Base-by-base conservation (phyloP, 2,797 vertebrate species). In the Eulemur coronatus region DNA sequence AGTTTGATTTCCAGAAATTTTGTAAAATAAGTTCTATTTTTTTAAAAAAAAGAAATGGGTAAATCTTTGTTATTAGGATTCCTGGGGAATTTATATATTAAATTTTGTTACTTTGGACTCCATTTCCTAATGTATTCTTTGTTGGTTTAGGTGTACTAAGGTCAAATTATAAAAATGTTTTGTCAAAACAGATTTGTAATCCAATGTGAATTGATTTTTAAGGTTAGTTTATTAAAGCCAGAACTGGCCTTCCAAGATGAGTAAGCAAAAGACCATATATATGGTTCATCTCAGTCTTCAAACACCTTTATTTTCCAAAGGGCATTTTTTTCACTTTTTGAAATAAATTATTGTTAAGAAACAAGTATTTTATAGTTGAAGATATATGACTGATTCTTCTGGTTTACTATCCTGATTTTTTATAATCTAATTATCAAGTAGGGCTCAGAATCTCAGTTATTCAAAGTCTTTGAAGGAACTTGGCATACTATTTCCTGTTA, bases 161-260 rank as follows among this genome's bases (percentile, higher is more conserved):
- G 22, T 65, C 69, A 48, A 55, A 38, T 67, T 48, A 57, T 22
- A 87, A 48, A 26, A 26, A 52, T 86, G 33, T 85, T 59, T 73
- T 73, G 38, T 75, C 46, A 87, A 82, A 57, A 87, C 38, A 67
- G 38, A 86, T 61, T 43, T 95, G n/a, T 55, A 95, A 95, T 85
- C 13, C 63, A 72, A 4, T 57, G 24, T 33, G 33, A 95, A 46
- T 14, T 81, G 67, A 26, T 70, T 91, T 80, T 79, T 70, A 72
- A 52, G 52, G 4, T 86, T 86, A 91, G 72, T 3, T 72, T 95
- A n/a, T 72, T 79, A 50, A 80, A 84, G 35, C 69, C 43, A 57
- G 59, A 69, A 65, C 22, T 52, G 46, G 61, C n/a, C 46, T 90
- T 92, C 33, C 55, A 70, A 55, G 70, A 84, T 78, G 14, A 76